A percentile compares a stretch with the other conserved stretches of the same genome.
Evolutionary conservation across 2,888 invertebrate species (phyloP).

Genomic region (Mimumesa dahlbomi): DNA sequence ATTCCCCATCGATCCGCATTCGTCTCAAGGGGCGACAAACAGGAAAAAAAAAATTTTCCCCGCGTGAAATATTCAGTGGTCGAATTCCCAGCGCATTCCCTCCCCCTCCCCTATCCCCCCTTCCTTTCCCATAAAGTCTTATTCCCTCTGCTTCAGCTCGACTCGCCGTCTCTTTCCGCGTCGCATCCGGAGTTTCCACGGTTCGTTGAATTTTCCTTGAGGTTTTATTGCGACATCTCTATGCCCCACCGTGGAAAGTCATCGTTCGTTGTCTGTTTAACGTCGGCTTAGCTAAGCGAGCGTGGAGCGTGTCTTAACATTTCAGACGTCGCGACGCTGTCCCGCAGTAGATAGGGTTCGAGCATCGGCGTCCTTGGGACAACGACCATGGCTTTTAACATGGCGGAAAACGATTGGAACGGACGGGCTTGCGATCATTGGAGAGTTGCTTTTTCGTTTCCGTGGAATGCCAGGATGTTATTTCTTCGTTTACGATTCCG

Average conservation of each 20-base stretch:
- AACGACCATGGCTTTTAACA: slow-evolving; percentile 6
- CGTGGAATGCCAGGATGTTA: neutral
- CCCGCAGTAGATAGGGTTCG: slow-evolving; percentile 6
- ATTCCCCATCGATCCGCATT: too few species aligned
- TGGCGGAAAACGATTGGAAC: neutral
- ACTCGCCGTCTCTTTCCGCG: neutral
- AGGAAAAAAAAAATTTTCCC: neutral
- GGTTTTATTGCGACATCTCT: slow-evolving; percentile 24
- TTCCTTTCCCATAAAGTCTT: neutral
- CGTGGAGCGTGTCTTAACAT: neutral
- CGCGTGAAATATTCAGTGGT: neutral
- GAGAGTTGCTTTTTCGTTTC: neutral
- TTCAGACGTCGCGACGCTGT: neutral
- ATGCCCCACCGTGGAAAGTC: slow-evolving; percentile 1
- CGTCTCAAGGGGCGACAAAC: too few species aligned
- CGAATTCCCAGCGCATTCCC: neutral
- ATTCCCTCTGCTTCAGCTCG: neutral
- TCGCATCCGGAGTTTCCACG: neutral
- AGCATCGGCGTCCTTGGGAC: slow-evolving; percentile 7
- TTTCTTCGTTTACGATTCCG: neutral
- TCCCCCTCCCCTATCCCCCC: too few species aligned
- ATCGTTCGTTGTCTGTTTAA: slow-evolving; percentile 22
- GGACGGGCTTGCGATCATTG: neutral
- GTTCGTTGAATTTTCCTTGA: slow-evolving; percentile 1
- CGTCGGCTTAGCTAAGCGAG: slow-evolving; percentile 30